phyloP scores from a whole-genome alignment of 2,888 invertebrate species.

The Baronia brevicornis region DNA sequence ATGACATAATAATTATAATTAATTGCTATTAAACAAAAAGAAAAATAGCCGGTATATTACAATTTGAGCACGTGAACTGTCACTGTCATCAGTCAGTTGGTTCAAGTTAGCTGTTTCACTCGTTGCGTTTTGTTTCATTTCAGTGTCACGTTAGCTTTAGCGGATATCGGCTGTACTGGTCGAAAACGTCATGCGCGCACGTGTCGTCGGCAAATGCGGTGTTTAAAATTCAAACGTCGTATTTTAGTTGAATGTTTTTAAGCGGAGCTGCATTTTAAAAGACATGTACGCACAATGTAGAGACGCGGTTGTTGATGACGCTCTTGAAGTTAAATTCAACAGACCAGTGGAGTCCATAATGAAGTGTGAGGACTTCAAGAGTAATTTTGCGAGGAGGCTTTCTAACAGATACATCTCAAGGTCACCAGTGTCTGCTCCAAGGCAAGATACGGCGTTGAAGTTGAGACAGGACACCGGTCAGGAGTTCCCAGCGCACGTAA shows the following conservation, averaged over 20 bases:
- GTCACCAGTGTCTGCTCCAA: constrained; percentile 32
- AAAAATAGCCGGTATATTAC: too few species aligned
- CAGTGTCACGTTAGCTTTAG: constrained; percentile 31
- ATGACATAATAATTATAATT: too few species aligned
- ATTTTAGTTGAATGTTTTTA: constrained; percentile 33
- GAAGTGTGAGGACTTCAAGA: constrained; percentile 68
- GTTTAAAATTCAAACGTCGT: constrained; percentile 28
- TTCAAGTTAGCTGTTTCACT: too few species aligned
- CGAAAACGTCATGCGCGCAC: constrained; percentile 21
- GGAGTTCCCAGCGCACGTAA: constrained; percentile 40
- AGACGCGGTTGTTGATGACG: constrained; percentile 27
- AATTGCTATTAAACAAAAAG: too few species aligned
- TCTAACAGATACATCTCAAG: constrained; percentile 59
- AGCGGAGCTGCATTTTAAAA: constrained; percentile 24
- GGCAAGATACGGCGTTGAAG: constrained; percentile 40
- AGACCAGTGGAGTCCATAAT: constrained; percentile 65
- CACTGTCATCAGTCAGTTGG: too few species aligned
- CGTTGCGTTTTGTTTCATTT: too few species aligned
- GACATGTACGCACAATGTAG: constrained; percentile 45
- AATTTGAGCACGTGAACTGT: too few species aligned
- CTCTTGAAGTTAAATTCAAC: constrained; percentile 47
- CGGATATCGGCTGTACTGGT: constrained; percentile 27
- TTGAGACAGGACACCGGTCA: constrained; percentile 28
- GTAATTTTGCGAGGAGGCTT: constrained; percentile 64
- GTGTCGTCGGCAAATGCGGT: constrained; percentile 21